These are phyloP conservation scores for Pterocles orientalis DNA, from an alignment of 2,113 vertebrate species.

Conservation along the genomic window DNA sequence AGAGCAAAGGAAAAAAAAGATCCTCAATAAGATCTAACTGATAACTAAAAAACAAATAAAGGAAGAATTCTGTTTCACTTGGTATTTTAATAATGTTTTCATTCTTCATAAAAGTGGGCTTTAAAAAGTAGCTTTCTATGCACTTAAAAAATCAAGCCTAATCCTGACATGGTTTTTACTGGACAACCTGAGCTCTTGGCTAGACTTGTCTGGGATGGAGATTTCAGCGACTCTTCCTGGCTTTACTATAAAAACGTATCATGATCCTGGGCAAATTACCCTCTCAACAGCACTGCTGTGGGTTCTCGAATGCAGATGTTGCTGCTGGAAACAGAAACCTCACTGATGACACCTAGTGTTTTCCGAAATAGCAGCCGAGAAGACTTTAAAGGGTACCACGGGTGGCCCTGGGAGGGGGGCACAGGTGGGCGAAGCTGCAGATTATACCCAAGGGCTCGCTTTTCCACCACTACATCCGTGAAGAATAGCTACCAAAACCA, in stretches of 20 bases:
- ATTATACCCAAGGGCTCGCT: not conserved
- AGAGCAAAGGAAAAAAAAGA: not conserved
- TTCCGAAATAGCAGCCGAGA: not conserved
- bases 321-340: not conserved
- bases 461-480: not conserved
- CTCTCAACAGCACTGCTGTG: not conserved
- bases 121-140: not conserved
- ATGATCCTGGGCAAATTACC: not conserved
- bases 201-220: constrained; percentile 59
- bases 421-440: rapidly evolving
- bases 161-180: constrained; percentile 53
- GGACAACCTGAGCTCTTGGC: constrained; percentile 41
- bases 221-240: constrained; percentile 62
- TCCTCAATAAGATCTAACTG: not conserved
- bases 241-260: constrained; percentile 33
- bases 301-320: not conserved
- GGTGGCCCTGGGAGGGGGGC: not conserved
- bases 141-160: not conserved
- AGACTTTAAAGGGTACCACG: no score
- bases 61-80: not conserved
- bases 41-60: not conserved
- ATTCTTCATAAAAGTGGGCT: not conserved
- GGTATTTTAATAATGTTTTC: constrained; percentile 37
- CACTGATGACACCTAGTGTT: constrained; percentile 53
- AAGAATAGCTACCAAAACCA: not conserved